These are phyloP conservation scores for Tenthredo mesomela DNA, from an alignment of 2,888 invertebrate species.

Conservation along the genomic window DNA sequence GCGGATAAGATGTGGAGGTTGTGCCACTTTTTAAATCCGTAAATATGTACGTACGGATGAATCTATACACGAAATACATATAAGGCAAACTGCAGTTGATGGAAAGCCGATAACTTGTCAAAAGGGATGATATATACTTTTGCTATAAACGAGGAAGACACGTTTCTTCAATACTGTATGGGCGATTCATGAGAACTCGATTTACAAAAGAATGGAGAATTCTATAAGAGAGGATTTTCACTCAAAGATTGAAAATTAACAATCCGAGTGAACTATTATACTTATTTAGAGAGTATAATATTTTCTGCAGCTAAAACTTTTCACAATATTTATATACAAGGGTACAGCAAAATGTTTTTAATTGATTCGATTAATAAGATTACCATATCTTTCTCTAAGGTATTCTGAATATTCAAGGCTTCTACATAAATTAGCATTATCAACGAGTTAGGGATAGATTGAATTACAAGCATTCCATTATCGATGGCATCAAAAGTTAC, in stretches of 20 bases:
- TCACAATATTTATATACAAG: background rate
- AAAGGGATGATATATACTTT: background rate
- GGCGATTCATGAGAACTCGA: background rate
- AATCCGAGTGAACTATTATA: background rate
- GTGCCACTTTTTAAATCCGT: background rate
- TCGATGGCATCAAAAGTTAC: conserved; percentile 33
- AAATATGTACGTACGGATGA: background rate
- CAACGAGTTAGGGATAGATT: conserved; percentile 39
- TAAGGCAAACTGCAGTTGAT: conserved; percentile 26
- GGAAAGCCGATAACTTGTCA: conserved; percentile 39
- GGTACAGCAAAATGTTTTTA: background rate
- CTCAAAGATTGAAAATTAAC: background rate
- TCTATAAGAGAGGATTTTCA: background rate
- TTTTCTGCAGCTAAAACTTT: background rate
- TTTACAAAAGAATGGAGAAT: background rate
- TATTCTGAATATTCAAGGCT: conserved; percentile 41
- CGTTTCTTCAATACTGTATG: background rate
- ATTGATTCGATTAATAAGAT: conserved; percentile 32
- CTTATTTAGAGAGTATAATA: background rate
- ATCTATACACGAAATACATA: background rate
- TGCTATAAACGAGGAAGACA: background rate
- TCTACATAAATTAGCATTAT: conserved; percentile 46
- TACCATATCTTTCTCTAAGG: conserved; percentile 10
- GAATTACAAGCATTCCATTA: conserved; percentile 43
- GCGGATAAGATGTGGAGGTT: background rate